phyloP scores from a whole-genome alignment of 1,140 invertebrate species.

The Drosophila cardini region DNA sequence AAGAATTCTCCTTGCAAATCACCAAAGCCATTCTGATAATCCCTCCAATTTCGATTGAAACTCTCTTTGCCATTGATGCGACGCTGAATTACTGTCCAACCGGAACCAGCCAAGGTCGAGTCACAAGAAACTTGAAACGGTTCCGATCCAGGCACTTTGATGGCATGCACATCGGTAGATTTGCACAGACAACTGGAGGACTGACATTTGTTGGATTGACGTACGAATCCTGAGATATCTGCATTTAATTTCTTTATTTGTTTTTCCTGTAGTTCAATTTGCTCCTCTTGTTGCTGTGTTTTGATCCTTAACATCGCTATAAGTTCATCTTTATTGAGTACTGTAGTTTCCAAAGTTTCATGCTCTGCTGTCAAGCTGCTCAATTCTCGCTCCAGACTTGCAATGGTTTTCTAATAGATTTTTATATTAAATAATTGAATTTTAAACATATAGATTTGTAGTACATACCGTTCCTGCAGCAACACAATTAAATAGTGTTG shows the following conservation, averaged over 20 bases:
- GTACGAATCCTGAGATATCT: background rate
- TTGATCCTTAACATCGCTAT: conserved; percentile 34
- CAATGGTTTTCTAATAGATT: background rate
- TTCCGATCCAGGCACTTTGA: conserved; percentile 14
- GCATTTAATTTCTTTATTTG: conserved; percentile 1
- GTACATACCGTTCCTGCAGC: conserved; percentile 7
- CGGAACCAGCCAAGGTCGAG: conserved; percentile 16
- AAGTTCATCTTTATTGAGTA: conserved; percentile 31
- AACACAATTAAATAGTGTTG: conserved; percentile 1
- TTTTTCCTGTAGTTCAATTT: conserved; percentile 30
- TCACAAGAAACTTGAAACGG: conserved; percentile 42
- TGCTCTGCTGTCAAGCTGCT: background rate
- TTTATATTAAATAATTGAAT: background rate
- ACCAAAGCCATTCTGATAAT: conserved; percentile 40
- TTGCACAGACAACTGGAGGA: conserved; percentile 37
- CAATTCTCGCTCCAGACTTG: conserved; percentile 1
- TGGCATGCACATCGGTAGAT: conserved; percentile 10
- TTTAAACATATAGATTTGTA: background rate
- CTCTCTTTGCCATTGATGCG: conserved; percentile 18
- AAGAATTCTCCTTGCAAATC: conserved; percentile 39
- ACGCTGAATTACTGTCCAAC: conserved; percentile 36
- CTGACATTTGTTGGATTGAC: conserved; percentile 22
- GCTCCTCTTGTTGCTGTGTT: conserved; percentile 22
- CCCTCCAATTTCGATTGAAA: conserved; percentile 38
- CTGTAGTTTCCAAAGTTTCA: conserved; percentile 4